Conservation (phyloP, 2,113 vertebrate species). For the Rhipidura dahli region DNA sequence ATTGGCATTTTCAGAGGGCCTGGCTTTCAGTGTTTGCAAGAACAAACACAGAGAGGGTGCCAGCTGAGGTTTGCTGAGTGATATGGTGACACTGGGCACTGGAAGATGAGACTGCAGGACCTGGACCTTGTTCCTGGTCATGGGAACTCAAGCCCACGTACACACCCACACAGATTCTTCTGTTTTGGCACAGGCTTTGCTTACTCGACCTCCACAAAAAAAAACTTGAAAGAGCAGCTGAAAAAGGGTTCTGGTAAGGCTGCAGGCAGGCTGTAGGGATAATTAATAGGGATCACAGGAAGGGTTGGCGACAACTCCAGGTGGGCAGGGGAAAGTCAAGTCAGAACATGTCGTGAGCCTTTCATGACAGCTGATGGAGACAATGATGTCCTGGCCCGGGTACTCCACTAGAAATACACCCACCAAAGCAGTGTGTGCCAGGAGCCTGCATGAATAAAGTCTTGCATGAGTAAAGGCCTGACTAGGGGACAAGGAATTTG, state of each 20-base stretch:
- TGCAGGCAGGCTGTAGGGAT: neutral
- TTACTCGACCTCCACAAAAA: neutral
- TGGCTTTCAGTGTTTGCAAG: neutral
- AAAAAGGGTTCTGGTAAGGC: slow-evolving; percentile 18
- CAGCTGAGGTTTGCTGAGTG: neutral
- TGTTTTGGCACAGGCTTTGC: neutral
- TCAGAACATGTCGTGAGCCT: neutral
- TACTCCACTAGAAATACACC: neutral
- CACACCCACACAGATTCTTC: neutral
- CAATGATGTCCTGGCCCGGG: neutral
- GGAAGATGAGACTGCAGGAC: neutral
- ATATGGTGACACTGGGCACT: neutral
- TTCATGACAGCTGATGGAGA: slow-evolving; percentile 4
- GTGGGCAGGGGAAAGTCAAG: slow-evolving; percentile 15
- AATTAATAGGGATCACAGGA: neutral
- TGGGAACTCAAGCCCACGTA: neutral
- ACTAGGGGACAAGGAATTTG: neutral
- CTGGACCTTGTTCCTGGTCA: neutral
- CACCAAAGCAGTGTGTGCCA: neutral
- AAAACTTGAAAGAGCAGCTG: slow-evolving; percentile 21
- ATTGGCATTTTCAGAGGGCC: neutral
- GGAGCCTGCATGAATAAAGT: neutral
- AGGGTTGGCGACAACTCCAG: slow-evolving; percentile 11
- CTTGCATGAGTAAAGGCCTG: neutral
- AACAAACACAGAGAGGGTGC: neutral